Conservation (phyloP, 2,797 vertebrate species). For the Rhynchonycteris naso region DNA sequence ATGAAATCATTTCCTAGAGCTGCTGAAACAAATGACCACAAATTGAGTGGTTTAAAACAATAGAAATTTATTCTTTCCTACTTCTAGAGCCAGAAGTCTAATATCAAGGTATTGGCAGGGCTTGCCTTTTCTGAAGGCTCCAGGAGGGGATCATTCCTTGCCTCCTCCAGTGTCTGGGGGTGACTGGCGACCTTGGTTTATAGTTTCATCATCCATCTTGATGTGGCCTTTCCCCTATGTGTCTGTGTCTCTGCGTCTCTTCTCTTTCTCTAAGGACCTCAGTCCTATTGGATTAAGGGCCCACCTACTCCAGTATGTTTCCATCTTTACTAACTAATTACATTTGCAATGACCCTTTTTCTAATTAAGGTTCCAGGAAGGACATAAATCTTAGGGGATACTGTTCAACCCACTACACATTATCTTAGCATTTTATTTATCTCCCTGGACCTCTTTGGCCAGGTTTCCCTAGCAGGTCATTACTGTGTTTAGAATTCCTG, state of each 20-base stretch:
- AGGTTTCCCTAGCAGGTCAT: neutral
- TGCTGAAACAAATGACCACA: neutral
- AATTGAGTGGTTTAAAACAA: neutral
- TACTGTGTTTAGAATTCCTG: neutral
- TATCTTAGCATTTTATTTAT: neutral
- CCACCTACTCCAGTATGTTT: neutral
- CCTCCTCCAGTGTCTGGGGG: neutral
- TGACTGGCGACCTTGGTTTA: neutral
- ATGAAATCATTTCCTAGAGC: neutral
- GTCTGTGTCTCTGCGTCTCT: neutral
- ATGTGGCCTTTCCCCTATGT: too few relatives aligned
- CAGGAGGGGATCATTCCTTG: neutral
- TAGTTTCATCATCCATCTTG: too few relatives aligned
- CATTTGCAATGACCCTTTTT: neutral
- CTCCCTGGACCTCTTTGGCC: neutral
- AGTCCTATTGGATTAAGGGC: neutral
- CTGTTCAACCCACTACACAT: neutral
- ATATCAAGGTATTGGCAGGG: too few relatives aligned
- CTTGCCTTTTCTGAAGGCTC: neutral
- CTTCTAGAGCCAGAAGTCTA: too few relatives aligned
- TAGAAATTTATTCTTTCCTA: too few relatives aligned
- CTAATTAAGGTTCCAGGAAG: neutral
- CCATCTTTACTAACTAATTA: neutral
- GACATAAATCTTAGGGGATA: neutral
- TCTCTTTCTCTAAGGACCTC: neutral